Percentiles rank a stretch among this genome's conserved stretches.
Evolutionary conservation across 2,113 vertebrate species (phyloP).

Genomic region (Gnathonemus longibarbis): DNA sequence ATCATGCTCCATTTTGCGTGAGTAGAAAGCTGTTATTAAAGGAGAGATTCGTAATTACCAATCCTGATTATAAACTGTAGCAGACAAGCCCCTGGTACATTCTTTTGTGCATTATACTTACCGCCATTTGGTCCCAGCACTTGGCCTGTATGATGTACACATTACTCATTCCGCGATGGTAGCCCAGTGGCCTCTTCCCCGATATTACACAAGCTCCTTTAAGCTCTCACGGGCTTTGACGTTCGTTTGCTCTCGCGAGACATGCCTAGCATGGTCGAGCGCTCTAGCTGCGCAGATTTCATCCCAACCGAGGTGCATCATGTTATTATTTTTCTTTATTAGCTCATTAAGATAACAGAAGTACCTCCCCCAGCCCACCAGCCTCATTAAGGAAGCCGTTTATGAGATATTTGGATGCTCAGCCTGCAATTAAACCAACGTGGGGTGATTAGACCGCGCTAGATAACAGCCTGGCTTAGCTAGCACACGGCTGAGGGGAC

Average conservation of each 20-base stretch:
- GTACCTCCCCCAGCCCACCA: constrained; percentile 9
- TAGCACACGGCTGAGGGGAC: neutral
- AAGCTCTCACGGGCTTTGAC: neutral
- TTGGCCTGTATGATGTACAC: neutral
- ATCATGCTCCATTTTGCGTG: neutral
- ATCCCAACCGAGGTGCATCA: neutral
- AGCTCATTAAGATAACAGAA: constrained; percentile 15
- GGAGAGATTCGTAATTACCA: neutral
- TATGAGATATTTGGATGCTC: constrained; percentile 26
- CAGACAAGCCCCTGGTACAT: neutral
- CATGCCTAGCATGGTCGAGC: neutral
- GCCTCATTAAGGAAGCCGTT: constrained; percentile 31
- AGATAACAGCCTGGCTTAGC: constrained; percentile 10
- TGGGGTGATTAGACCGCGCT: constrained; percentile 26
- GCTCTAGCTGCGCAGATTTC: neutral
- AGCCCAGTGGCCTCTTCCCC: no score
- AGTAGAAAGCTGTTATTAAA: constrained; percentile 13
- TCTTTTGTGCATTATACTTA: neutral
- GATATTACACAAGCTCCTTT: neutral
- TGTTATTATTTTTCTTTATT: constrained; percentile 14
- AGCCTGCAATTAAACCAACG: constrained; percentile 20
- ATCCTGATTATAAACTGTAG: neutral
- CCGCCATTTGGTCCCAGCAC: neutral
- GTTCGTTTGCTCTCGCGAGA: neutral
- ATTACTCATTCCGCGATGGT: neutral